Percentiles rank a stretch among this genome's conserved stretches.
phyloP scores from a whole-genome alignment of 2,888 invertebrate genomes.

The Acanthoscelides obtectus region DNA sequence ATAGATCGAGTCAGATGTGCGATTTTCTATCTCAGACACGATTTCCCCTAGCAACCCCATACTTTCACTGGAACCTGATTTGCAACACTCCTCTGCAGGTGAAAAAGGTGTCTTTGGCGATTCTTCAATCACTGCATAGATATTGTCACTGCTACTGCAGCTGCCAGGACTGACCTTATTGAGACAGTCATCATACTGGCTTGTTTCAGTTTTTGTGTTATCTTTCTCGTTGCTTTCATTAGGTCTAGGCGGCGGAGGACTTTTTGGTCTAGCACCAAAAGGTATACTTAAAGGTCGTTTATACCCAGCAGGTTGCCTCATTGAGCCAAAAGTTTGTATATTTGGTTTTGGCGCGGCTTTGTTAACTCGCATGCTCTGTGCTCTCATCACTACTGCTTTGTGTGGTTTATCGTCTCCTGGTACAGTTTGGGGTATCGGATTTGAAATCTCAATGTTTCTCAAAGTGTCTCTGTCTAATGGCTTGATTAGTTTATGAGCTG shows the following conservation, averaged over 20 bases:
- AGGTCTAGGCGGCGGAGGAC: slow-evolving; percentile 71
- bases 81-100: slow-evolving; percentile 36
- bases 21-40: slow-evolving; percentile 79
- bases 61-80: slow-evolving; percentile 60
- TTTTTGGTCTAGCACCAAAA: slow-evolving; percentile 63
- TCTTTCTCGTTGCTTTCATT: slow-evolving; percentile 44
- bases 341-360: slow-evolving; percentile 48
- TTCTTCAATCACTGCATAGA: slow-evolving; percentile 85
- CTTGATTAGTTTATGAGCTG: slow-evolving; percentile 59
- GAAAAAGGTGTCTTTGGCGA: slow-evolving; percentile 48
- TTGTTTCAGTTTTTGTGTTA: slow-evolving; percentile 24
- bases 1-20: slow-evolving; percentile 84
- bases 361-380: slow-evolving; percentile 72
- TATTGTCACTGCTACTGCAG: slow-evolving; percentile 62
- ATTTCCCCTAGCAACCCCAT: slow-evolving; percentile 81
- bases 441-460: slow-evolving; percentile 75
- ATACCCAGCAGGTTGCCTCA: slow-evolving; percentile 63
- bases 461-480: slow-evolving; percentile 66
- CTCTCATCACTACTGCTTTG: slow-evolving; percentile 64
- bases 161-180: slow-evolving; percentile 62
- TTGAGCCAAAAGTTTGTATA: slow-evolving; percentile 77
- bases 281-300: slow-evolving; percentile 74
- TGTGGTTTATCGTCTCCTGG: slow-evolving; percentile 45
- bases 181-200: slow-evolving; percentile 75
- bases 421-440: slow-evolving; percentile 71